Base-by-base conservation (phyloP, 2,888 invertebrate species). In the Drosophila differens region DNA sequence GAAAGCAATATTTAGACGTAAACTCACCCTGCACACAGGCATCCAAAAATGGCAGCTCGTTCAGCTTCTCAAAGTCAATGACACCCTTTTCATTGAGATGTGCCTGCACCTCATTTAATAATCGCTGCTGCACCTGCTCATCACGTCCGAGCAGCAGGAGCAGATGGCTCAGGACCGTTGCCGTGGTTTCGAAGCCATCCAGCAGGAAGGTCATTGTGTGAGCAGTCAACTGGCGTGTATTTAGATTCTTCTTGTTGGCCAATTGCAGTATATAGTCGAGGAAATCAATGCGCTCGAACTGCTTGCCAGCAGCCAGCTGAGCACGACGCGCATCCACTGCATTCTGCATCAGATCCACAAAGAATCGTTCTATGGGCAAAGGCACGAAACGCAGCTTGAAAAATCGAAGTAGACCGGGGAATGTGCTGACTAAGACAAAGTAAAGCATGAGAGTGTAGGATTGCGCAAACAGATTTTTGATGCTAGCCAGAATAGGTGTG, bases 291-390 rank as follows among this genome's bases (percentile, higher is more conserved):
- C 93, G 91, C 12, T 91, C 85, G 5, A 76, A 80, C 44, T 89
- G 67, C 30, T 81, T 70, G 1, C 65, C 77, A 10, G 28, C 37
- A 0, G 70, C 32, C 35, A 68, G 57, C 28, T 91, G 79, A 0
- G 57, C 33, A 3, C 83, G 79, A 0, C 93, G 84, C 1, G 90
- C 59, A 33, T 91, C 74, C 10, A 92, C 64, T 0, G 93, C 91
- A 25, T 69, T 81, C 16, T 79, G 67, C 91, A 92, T 87, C 0
- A 93, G 68, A 4, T 79, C 68, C 0, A 76, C 53, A 33, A 93
- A 93, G 59, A 91, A 93, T 0, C 44, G 14, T 33, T 91, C 98
- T 88, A 98, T 98, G 0, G 94, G 95, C 0, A 92, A 94, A 0
- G 85, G 76, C 0, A 93, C 57, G 47, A 92, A 83, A 6, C 84